Evolutionary conservation across 2,888 invertebrate genomes (phyloP), one percentile per base, ranked within the genome.

Genomic region (Theristus sp.): DNA sequence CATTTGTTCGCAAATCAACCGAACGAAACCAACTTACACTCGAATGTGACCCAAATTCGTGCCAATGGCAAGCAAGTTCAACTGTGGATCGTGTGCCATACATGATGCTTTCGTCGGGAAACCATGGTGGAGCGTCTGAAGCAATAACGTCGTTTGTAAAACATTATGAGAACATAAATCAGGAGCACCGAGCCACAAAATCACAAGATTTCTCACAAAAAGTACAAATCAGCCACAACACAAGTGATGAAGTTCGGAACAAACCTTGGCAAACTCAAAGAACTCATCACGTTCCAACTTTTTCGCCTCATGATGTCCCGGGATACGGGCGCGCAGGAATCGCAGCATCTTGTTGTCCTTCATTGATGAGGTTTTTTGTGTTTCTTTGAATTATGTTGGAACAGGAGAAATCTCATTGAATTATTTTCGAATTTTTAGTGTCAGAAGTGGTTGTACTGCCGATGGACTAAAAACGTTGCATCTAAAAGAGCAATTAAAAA

Each of bases 31-130:
- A 81, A 38, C 60, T 47, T 82, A 83, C 82, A 83, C 77, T 80
- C 89, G 89, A 68, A 94, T 82, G 61, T 85, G 85, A 65, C 94
- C 94, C 63, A 85, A 84, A 69, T 87, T 86, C n/a, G 93, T 93
- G 67, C 90, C 94, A 69, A 96, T 82, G 59, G 91, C 93, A 73
- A 93, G 81, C 58, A 94, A 81, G 67, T 86, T 82, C 61, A 91
- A 81, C 60, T 84, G 82, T 0, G 88, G 84, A 77, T 94, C 93
- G 84, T 89, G 93, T 29, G 90, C 90, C 71, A 94, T 77, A 3
- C 91, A 87, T 22, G 89, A 87, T 27, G 94, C 93, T 79, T 91
- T 89, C 78, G 89, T 87, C 25, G 94, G 93, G 77, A 94, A 96
- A 64, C 94, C 94, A 83, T 94, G 54, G 27, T 27, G 49, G 3